phyloP scores from a whole-genome alignment of 2,113 vertebrate genomes.

The Struthidea cinerea region DNA sequence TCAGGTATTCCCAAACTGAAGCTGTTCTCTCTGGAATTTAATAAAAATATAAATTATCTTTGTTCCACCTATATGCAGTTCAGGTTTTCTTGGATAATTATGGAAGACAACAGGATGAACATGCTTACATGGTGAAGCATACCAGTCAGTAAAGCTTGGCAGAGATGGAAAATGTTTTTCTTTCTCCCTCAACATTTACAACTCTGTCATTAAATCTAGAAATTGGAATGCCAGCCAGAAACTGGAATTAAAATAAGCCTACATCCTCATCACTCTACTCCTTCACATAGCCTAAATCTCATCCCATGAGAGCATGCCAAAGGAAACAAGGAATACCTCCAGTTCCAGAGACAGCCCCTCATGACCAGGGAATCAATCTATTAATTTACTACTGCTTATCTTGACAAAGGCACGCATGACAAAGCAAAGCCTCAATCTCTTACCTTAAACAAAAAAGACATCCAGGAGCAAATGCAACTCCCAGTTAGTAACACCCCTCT shows the following conservation, averaged over 20 bases:
- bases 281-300: background rate
- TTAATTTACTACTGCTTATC: background rate
- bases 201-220: background rate
- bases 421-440: background rate
- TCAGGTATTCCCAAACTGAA: background rate
- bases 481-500: background rate
- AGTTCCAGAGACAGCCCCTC: background rate
- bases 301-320: background rate
- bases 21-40: background rate
- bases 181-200: background rate
- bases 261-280: background rate
- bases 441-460: background rate
- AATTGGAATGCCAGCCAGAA: slow-evolving; percentile 20
- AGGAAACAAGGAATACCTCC: background rate
- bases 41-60: background rate
- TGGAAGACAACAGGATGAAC: background rate
- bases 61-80: background rate
- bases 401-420: background rate
- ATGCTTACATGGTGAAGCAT: background rate
- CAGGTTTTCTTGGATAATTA: background rate
- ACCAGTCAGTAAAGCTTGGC: background rate
- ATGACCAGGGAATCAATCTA: background rate
- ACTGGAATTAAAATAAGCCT: background rate
- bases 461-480: background rate
- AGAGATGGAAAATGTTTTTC: background rate